Evolutionary conservation across 2,113 vertebrate species (phyloP).

Genomic region (Pontoporia blainvillei): DNA sequence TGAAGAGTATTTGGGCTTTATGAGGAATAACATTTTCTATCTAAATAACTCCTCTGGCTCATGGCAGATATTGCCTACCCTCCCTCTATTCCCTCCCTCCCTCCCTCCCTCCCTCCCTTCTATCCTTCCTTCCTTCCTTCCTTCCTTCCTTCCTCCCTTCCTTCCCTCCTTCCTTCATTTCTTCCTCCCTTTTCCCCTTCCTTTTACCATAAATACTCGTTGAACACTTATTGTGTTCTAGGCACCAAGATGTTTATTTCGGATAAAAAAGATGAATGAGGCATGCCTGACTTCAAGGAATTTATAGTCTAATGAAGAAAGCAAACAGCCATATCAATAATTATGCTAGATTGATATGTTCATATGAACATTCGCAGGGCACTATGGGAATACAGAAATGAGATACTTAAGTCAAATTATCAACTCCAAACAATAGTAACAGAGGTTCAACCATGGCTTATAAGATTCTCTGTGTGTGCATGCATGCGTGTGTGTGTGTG

Average conservation of each 20-base stretch:
- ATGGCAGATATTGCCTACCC: background rate
- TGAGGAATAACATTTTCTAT: background rate
- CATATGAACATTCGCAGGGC: background rate
- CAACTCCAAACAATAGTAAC: background rate
- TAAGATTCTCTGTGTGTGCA: background rate
- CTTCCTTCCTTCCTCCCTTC: background rate
- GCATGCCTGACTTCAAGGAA: background rate
- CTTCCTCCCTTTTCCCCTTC: background rate
- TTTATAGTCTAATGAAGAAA: background rate
- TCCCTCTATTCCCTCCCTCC: too few species aligned
- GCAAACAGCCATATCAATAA: background rate
- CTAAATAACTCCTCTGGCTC: background rate
- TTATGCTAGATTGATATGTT: background rate
- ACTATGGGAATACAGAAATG: background rate
- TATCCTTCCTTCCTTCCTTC: too few species aligned
- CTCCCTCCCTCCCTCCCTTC: accelerated
- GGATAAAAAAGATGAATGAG: background rate
- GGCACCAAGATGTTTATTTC: background rate
- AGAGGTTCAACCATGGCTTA: background rate
- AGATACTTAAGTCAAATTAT: background rate
- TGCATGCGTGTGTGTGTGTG: background rate
- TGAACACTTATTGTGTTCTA: background rate
- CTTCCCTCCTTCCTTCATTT: background rate
- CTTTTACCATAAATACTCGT: background rate
- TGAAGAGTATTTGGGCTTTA: background rate